Conservation (phyloP, 2,888 invertebrate species). For the Apeira syringaria region DNA sequence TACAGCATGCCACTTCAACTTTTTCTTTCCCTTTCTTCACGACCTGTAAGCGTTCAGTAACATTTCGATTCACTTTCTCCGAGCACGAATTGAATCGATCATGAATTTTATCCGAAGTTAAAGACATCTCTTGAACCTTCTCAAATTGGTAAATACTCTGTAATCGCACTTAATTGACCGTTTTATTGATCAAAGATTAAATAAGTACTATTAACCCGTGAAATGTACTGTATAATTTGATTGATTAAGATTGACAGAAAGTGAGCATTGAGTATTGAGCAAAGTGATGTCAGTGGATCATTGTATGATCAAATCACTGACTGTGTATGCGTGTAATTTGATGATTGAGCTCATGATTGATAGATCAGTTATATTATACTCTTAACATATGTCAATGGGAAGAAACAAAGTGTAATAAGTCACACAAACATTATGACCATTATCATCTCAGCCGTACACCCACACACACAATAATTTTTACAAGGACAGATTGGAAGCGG, state of each 20-base stretch:
- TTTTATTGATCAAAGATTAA: conserved; percentile 9
- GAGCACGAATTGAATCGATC: conserved; percentile 15
- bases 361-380: too few species aligned
- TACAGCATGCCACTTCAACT: too few species aligned
- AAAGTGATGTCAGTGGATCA: too few species aligned
- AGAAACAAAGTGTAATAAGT: too few species aligned
- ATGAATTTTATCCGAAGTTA: conserved; percentile 16
- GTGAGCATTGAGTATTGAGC: conserved; percentile 18
- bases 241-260: conserved; percentile 27
- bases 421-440: too few species aligned
- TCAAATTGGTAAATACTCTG: conserved; percentile 22
- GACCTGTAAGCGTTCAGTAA: conserved; percentile 21
- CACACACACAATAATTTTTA: too few species aligned
- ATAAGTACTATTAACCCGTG: conserved; percentile 7
- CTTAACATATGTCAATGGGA: too few species aligned
- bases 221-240: conserved; percentile 22
- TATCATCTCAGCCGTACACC: too few species aligned
- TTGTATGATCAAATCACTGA: too few species aligned
- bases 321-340: too few species aligned
- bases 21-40: conserved; percentile 23
- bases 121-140: conserved; percentile 15
- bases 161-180: conserved; percentile 18
- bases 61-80: conserved; percentile 22
- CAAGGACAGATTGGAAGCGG: too few species aligned
- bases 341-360: too few species aligned